Percentiles rank a stretch among this genome's conserved stretches.
Conservation (phyloP, 2,888 invertebrate species). For the Aporophyla lueneburgensis region DNA sequence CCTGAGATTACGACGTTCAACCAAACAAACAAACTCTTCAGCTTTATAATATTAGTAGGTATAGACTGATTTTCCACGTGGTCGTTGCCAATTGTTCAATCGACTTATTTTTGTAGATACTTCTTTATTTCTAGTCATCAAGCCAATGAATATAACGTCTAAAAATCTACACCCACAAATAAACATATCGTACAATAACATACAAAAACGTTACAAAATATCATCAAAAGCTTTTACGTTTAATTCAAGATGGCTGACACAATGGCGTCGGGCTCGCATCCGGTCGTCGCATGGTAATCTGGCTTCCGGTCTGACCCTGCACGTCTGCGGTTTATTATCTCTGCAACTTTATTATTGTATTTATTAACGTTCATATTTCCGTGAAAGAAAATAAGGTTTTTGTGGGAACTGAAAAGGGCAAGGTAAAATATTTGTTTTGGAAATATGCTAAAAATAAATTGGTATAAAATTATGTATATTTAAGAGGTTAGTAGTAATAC, state of each 20-base stretch:
- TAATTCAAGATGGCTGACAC: conserved; percentile 82
- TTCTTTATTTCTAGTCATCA: neutral
- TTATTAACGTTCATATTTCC: conserved; percentile 54
- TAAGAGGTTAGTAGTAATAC: too few species aligned
- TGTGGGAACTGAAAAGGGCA: conserved; percentile 5
- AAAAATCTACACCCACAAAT: conserved; percentile 8
- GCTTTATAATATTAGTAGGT: too few species aligned
- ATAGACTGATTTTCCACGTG: neutral
- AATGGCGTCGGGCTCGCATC: conserved; percentile 85
- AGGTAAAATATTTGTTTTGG: neutral
- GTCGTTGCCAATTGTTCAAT: neutral
- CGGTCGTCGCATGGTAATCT: conserved; percentile 83
- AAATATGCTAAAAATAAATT: conserved; percentile 8
- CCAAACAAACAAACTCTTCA: too few species aligned
- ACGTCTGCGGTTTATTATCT: conserved; percentile 65
- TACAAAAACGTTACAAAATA: conserved; percentile 55
- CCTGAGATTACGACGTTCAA: too few species aligned
- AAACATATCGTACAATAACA: conserved; percentile 33
- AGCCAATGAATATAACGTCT: neutral
- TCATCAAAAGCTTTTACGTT: conserved; percentile 60
- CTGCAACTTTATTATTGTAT: conserved; percentile 60
- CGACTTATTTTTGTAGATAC: too few species aligned
- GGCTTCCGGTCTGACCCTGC: conserved; percentile 76
- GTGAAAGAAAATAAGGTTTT: conserved; percentile 42
- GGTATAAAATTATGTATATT: neutral